Evolutionary conservation across 2,113 vertebrate species (phyloP), one percentile per base, ranked within the genome.

Genomic region (Apteryx mantelli): DNA sequence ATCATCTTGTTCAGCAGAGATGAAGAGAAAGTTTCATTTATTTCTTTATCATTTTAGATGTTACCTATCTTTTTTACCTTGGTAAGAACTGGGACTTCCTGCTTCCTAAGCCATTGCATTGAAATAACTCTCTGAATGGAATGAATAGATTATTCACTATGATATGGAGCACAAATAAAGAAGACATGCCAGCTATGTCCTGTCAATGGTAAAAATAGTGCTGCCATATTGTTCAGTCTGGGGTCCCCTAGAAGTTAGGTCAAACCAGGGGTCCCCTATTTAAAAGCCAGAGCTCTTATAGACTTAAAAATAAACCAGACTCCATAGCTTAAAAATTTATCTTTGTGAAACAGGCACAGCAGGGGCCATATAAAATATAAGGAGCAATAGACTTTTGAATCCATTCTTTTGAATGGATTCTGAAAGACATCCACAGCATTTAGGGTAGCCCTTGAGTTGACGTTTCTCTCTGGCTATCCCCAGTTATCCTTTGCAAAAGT

Each of bases 191-290:
- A 53, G n/a, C 22, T 70, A 2, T 65, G 55, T 30, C 60, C 34
- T 75, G 50, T 12, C 11, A 65, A n/a, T 32, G 21, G 7, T 22
- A 73, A 69, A 85, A 80, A 38, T 4, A 19, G 3, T 14, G 11
- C 13, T 78, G 17, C 12, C 6, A 5, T 6, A 25, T 5, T 66
- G 10, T 58, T 88, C 79, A 44, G 0, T 20, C 7, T 66, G 40
- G 7, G 7, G 3, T 1, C 2, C 24, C 17, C 50, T 8, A 30
- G 15, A 64, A 48, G 4, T 20, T 24, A 25, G 56, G 11, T 2
- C 34, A 86, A 75, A 70, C 3, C 8, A 50, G 4, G 56, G 46
- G 4, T 44, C 2, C 24, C 11, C 13, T 61, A 20, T 7, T 76
- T 48, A 89, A 86, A 93, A 25, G 3, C 15, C 48, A 12, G 34